Evolutionary conservation across 2,888 invertebrate species (phyloP).

Genomic region (Didymodactylos carnosus): DNA sequence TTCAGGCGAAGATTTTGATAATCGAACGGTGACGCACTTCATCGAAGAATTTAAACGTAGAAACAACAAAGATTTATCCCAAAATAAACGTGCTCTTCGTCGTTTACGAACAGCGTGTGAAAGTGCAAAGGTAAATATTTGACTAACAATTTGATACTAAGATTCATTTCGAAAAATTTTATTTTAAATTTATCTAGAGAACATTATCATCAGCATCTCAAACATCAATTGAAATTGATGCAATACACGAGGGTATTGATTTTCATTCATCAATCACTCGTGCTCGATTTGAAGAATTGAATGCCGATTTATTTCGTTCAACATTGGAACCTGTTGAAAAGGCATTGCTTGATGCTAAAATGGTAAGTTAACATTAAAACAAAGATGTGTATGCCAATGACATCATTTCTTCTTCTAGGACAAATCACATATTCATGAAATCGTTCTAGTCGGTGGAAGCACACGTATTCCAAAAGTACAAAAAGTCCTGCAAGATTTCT

Average conservation of each 20-base stretch:
- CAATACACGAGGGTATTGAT: slow-evolving; percentile 77
- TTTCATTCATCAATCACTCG: slow-evolving; percentile 83
- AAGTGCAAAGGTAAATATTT: slow-evolving; percentile 38
- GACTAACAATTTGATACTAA: too few relatives aligned
- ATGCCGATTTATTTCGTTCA: slow-evolving; percentile 78
- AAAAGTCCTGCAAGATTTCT: slow-evolving; percentile 57
- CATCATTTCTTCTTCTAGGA: too few relatives aligned
- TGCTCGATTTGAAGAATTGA: slow-evolving; percentile 86
- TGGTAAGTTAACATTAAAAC: too few relatives aligned
- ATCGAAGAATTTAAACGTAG: slow-evolving; percentile 33
- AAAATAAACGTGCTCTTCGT: slow-evolving; percentile 68
- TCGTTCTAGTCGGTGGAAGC: slow-evolving; percentile 64
- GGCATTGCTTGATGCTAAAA: slow-evolving; percentile 76
- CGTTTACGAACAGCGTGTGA: slow-evolving; percentile 74
- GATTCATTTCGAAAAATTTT: neutral
- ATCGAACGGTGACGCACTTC: slow-evolving; percentile 34
- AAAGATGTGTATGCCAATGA: too few relatives aligned
- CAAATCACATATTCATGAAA: slow-evolving; percentile 56
- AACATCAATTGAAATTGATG: slow-evolving; percentile 67
- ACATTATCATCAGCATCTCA: slow-evolving; percentile 41
- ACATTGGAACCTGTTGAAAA: slow-evolving; percentile 94
- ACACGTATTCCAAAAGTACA: slow-evolving; percentile 95
- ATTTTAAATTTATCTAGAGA: slow-evolving; percentile 22
- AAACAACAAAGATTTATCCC: slow-evolving; percentile 32
- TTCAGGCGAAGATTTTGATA: slow-evolving; percentile 54